Percentiles rank a stretch among this genome's conserved stretches.
Conservation (phyloP, 2,797 vertebrate species). For the Todus mexicanus region DNA sequence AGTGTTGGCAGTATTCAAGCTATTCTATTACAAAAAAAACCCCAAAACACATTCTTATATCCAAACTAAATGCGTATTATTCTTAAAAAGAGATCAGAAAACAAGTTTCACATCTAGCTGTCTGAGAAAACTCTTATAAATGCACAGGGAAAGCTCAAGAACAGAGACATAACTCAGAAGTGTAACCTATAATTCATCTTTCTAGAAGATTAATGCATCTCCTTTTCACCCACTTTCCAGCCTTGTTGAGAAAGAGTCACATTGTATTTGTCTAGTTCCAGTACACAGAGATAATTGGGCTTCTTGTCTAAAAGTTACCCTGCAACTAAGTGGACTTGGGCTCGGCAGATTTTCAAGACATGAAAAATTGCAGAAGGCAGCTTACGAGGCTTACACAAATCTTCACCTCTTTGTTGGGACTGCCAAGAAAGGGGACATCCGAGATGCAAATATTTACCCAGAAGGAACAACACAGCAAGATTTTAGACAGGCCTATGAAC, state of each 20-base stretch:
- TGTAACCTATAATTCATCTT: background rate
- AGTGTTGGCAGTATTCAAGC: background rate
- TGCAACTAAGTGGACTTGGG: background rate
- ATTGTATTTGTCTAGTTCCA: background rate
- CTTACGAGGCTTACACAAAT: background rate
- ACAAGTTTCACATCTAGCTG: background rate
- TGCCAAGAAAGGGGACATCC: background rate
- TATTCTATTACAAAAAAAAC: background rate
- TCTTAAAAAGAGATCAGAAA: background rate
- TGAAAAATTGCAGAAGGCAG: background rate
- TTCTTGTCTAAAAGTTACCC: background rate
- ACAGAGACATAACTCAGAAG: background rate
- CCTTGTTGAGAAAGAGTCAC: background rate
- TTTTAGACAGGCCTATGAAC: background rate
- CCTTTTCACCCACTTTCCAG: background rate
- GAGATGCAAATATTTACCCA: constrained; percentile 5
- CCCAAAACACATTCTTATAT: background rate
- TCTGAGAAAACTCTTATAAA: background rate
- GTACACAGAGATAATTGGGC: background rate
- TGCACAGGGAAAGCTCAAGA: background rate
- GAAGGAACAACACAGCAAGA: background rate
- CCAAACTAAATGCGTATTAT: background rate
- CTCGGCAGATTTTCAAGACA: background rate
- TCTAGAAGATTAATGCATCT: background rate
- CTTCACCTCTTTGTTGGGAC: background rate